Base-by-base conservation (phyloP, 2,797 vertebrate species). In the Pangasius krempfi region DNA sequence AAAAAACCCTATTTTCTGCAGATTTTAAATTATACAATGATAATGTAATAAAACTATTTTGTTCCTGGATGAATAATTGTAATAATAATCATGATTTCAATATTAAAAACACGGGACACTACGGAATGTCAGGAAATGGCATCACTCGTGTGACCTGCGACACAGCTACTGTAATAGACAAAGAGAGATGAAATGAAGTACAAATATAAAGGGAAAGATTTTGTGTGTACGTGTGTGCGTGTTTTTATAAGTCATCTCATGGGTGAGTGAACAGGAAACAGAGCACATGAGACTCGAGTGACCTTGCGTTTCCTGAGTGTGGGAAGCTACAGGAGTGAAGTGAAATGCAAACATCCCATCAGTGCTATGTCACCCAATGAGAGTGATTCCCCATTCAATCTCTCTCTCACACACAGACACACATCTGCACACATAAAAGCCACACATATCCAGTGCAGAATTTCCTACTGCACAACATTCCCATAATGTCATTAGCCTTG, bases 221-320 rank as follows among this genome's bases (percentile, higher is more conserved):
- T 50, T 73, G 50, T n/a, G 22, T 88, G 70, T 40, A n/a, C 52
- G 25, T 52, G 12, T 79, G n/a, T 54, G 8, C 2, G 4, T 80
- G 78, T 81, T 58, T 86, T 52, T 66, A 27, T 86, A 66, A 76
- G 27, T 64, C 14, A 66, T 25, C 56, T 22, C 13, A 47, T 83
- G 87, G 79, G 79, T 54, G 76, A 79, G 73, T 70, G 72, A 88
- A 88, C 89, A 91, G 90, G 87, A 92, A 91, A 88, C 86, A 88
- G 73, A 87, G 56, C 87, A 50, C 73, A 81, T 84, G 66, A 87
- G 91, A 85, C 64, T 83, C 12, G 20, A 44, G 7, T 88, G 86
- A 89, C 88, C 84, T 79, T 84, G 72, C 16, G 54, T 83, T 90
- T 88, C 86, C 68, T 88, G 88, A 87, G 84, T 88, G 86, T 90